These are phyloP conservation scores for Lepidurus couesii DNA, from an alignment of 1,140 invertebrate genomes.

Conservation along the genomic window DNA sequence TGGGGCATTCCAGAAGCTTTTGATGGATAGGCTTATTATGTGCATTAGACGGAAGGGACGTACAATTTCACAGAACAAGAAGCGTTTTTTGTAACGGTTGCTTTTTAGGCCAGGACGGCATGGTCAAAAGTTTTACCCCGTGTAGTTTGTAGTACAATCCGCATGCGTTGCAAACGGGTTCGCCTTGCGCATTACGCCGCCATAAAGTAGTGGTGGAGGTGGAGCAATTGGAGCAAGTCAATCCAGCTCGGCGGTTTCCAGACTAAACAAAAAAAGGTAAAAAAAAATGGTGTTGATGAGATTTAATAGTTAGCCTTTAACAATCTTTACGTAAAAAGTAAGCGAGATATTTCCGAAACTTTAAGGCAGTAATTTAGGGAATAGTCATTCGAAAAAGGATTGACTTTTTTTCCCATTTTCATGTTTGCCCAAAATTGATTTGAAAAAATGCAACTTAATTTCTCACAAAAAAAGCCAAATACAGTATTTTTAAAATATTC, in stretches of 20 bases:
- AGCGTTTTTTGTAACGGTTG: too few relatives aligned
- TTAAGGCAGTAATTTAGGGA: neutral
- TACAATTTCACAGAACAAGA: too few relatives aligned
- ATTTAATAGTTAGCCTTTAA: neutral
- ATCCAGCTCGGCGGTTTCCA: constrained; percentile 64
- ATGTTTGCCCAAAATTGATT: neutral
- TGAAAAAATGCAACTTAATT: too few relatives aligned
- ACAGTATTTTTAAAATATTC: too few relatives aligned
- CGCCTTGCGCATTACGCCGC: constrained; percentile 77
- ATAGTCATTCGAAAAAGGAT: neutral
- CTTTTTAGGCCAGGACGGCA: too few relatives aligned
- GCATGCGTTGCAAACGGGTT: constrained; percentile 91
- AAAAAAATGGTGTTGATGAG: neutral
- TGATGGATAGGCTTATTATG: neutral
- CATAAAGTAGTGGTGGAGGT: constrained; percentile 82
- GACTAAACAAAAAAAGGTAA: constrained; percentile 45
- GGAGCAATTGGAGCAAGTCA: constrained; percentile 80
- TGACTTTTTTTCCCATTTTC: too few relatives aligned
- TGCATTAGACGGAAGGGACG: neutral
- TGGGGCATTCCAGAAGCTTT: neutral
- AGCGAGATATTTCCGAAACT: neutral
- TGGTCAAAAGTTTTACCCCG: constrained; percentile 50
- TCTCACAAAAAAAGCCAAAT: too few relatives aligned
- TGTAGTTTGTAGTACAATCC: constrained; percentile 91
- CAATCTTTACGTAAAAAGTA: too few relatives aligned